phyloP scores from a whole-genome alignment of 2,113 vertebrate species.

The Sigmodon hispidus region DNA sequence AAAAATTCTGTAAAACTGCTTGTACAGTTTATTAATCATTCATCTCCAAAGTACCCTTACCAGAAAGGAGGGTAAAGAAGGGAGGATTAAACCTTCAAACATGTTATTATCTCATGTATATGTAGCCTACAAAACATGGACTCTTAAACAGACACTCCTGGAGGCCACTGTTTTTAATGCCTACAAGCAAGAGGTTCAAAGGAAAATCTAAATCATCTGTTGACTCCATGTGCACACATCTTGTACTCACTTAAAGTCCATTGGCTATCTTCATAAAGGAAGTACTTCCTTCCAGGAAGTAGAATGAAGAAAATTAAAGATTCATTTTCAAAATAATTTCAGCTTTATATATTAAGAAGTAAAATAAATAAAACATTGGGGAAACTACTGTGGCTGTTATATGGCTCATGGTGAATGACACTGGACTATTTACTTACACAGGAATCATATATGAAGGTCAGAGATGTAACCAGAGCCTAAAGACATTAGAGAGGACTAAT shows the following conservation, averaged over 20 bases:
- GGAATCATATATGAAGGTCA: conserved; percentile 71
- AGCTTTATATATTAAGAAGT: conserved; percentile 20
- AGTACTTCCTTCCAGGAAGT: background rate
- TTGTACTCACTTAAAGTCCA: background rate
- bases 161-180: background rate
- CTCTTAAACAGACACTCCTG: background rate
- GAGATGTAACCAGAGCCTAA: conserved; percentile 59
- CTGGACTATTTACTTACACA: conserved; percentile 68
- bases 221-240: background rate
- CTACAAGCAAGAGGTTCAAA: conserved; percentile 10
- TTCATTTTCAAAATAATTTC: conserved; percentile 12
- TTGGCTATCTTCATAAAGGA: background rate
- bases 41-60: conserved; percentile 21
- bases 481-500: conserved; percentile 16
- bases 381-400: conserved; percentile 51
- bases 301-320: conserved; percentile 16
- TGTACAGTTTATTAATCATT: background rate
- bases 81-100: conserved; percentile 28
- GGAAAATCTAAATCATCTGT: conserved; percentile 5
- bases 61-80: background rate
- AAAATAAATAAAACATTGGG: conserved; percentile 57
- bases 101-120: conserved; percentile 3
- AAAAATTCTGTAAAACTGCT: conserved; percentile 33
- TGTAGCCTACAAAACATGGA: background rate
- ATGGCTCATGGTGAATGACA: conserved; percentile 48